These are phyloP conservation scores for Drosophila mauritiana DNA, from an alignment of 1,140 invertebrate species.

Conservation along the genomic window DNA sequence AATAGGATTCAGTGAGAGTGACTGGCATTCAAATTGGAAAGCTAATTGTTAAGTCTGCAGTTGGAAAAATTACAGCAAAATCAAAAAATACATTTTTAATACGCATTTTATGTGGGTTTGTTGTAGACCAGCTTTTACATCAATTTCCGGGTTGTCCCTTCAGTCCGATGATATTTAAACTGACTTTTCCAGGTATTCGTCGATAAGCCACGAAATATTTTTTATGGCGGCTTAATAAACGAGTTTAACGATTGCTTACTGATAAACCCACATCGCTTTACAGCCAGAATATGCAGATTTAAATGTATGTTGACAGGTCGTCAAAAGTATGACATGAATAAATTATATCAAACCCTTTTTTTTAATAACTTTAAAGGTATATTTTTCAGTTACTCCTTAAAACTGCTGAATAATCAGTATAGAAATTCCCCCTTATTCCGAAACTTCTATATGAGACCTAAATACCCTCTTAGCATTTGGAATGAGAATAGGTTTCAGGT, in stretches of 20 bases:
- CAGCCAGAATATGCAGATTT: background rate
- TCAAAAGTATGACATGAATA: background rate
- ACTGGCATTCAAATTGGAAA: slow-evolving; percentile 6
- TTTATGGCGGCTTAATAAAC: background rate
- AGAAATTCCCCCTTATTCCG: too few relatives aligned
- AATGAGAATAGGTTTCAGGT: too few relatives aligned
- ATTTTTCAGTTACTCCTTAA: too few relatives aligned
- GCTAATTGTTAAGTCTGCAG: slow-evolving; percentile 20
- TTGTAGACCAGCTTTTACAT: background rate
- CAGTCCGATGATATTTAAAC: background rate
- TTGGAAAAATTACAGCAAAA: background rate
- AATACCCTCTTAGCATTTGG: background rate
- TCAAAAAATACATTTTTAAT: too few relatives aligned
- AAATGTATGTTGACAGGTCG: background rate
- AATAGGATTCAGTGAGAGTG: slow-evolving; percentile 16
- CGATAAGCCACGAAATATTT: background rate
- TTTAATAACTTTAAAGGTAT: too few relatives aligned
- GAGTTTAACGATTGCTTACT: background rate
- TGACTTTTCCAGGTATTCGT: background rate
- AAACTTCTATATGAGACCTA: background rate
- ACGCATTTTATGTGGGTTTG: background rate
- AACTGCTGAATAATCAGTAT: too few relatives aligned
- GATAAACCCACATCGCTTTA: background rate
- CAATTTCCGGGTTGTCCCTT: background rate
- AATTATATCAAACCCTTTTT: background rate